phyloP scores from a whole-genome alignment of 2,797 vertebrate genomes.

The Spea hammondii region DNA sequence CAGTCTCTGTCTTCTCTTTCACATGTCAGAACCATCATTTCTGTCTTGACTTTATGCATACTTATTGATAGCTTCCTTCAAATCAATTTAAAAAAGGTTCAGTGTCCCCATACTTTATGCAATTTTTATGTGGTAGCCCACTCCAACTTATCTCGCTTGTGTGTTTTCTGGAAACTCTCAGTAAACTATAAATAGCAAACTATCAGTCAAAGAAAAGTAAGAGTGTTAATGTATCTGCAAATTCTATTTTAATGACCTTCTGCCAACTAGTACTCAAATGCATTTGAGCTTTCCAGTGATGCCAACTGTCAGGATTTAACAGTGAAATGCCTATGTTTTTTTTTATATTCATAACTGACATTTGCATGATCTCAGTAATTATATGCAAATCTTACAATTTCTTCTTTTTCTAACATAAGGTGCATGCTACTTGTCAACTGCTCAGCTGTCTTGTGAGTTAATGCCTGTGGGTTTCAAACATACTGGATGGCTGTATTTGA shows the following conservation, averaged over 20 bases:
- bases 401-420: constrained; percentile 82
- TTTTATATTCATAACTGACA: constrained; percentile 75
- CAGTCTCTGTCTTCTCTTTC: constrained; percentile 37
- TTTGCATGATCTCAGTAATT: constrained; percentile 86
- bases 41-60: constrained; percentile 67
- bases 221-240: constrained; percentile 82
- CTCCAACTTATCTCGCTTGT: constrained; percentile 79
- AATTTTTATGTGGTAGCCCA: constrained; percentile 63
- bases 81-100: constrained; percentile 73
- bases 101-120: constrained; percentile 49
- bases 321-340: constrained; percentile 76
- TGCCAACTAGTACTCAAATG: constrained; percentile 81
- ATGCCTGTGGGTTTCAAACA: constrained; percentile 75
- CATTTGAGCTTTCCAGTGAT: constrained; percentile 81
- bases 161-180: constrained; percentile 81
- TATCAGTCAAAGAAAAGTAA: constrained; percentile 84
- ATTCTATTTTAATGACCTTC: constrained; percentile 85
- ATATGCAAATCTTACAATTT: constrained; percentile 83
- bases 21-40: constrained; percentile 54
- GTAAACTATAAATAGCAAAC: constrained; percentile 85
- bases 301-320: constrained; percentile 84
- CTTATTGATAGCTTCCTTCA: constrained; percentile 71
- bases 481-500: constrained; percentile 75
- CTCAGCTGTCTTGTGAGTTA: constrained; percentile 79
- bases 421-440: constrained; percentile 83